Percentiles rank a stretch among this genome's conserved stretches.
Conservation (phyloP, 2,888 invertebrate genomes). For the Eurytoma californica region DNA sequence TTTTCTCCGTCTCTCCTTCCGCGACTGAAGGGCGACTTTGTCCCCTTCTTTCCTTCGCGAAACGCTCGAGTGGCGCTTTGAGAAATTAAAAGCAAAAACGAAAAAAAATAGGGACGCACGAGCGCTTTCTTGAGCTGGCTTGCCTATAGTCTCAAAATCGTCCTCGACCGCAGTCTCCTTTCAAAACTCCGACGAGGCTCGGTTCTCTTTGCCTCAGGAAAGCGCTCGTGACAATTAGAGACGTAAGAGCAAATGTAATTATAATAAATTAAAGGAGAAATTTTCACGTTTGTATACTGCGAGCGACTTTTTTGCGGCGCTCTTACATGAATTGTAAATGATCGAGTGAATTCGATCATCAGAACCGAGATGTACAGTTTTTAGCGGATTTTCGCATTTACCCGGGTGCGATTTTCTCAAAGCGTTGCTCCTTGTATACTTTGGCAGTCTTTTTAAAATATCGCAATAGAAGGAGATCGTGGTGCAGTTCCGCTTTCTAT, state of each 20-base stretch:
- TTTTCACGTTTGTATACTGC: slow-evolving; percentile 45
- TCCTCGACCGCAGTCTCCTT: background rate
- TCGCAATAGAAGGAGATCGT: slow-evolving; percentile 60
- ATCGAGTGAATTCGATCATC: slow-evolving; percentile 1
- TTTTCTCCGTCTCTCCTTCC: slow-evolving; percentile 46
- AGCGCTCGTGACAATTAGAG: slow-evolving; percentile 20
- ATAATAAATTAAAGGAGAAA: slow-evolving; percentile 15
- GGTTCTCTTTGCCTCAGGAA: slow-evolving; percentile 1
- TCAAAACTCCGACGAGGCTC: background rate
- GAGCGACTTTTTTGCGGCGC: slow-evolving; percentile 15
- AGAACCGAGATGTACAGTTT: slow-evolving; percentile 27
- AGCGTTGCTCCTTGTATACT: slow-evolving; percentile 34
- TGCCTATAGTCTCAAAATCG: background rate
- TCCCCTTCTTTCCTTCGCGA: slow-evolving; percentile 21
- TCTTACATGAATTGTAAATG: background rate
- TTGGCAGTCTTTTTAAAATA: slow-evolving; percentile 24
- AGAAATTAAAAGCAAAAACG: slow-evolving; percentile 28
- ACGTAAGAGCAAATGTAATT: slow-evolving; percentile 20
- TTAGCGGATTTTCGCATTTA: slow-evolving; percentile 27
- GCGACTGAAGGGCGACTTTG: slow-evolving; percentile 12
- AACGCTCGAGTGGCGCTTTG: slow-evolving; percentile 46
- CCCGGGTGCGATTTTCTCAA: slow-evolving; percentile 39
- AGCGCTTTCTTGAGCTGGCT: slow-evolving; percentile 18
- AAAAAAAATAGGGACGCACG: background rate
- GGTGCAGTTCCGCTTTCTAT: slow-evolving; percentile 69